These are phyloP conservation scores for Pyrochroa serraticornis DNA, from an alignment of 2,888 invertebrate species.

Conservation along the genomic window DNA sequence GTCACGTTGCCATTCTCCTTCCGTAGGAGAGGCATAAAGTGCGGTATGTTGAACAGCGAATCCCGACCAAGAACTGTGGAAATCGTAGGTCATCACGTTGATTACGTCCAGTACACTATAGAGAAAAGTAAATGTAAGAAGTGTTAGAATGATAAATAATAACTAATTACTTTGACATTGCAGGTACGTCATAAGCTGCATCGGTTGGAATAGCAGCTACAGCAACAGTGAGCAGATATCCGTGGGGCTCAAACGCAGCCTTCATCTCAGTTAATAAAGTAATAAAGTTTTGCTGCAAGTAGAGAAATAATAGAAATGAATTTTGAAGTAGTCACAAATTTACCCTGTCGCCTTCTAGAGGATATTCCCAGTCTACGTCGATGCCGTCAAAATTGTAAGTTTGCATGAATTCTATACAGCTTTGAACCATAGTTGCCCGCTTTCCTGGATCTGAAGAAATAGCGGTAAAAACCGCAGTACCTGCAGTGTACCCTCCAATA, in stretches of 20 bases:
- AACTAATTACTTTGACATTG: slow-evolving; percentile 57
- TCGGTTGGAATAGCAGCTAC: slow-evolving; percentile 62
- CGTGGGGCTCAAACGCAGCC: slow-evolving; percentile 59
- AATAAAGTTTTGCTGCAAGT: slow-evolving; percentile 29
- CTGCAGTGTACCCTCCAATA: slow-evolving; percentile 61
- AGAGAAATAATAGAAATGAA: slow-evolving; percentile 11
- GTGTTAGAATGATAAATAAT: background rate
- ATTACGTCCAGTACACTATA: slow-evolving; percentile 70
- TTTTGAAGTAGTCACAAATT: slow-evolving; percentile 46
- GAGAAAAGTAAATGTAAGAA: slow-evolving; percentile 24
- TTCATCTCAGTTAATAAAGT: slow-evolving; percentile 34
- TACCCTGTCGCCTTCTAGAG: slow-evolving; percentile 61
- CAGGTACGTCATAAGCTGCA: slow-evolving; percentile 63
- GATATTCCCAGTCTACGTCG: slow-evolving; percentile 76
- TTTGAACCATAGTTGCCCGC: slow-evolving; percentile 62
- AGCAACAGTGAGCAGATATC: slow-evolving; percentile 62
- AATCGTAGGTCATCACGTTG: slow-evolving; percentile 76
- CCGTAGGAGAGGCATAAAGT: slow-evolving; percentile 58
- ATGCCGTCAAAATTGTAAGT: slow-evolving; percentile 69
- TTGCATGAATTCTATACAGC: slow-evolving; percentile 61
- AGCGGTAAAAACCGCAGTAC: slow-evolving; percentile 39
- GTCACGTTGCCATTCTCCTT: slow-evolving; percentile 5
- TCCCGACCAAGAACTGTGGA: slow-evolving; percentile 70
- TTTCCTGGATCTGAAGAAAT: slow-evolving; percentile 56
- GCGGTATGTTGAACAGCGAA: slow-evolving; percentile 71